Percentiles rank a stretch among this genome's conserved stretches.
These are phyloP conservation scores for Poecilobothrus nobilitatus DNA, from an alignment of 2,888 invertebrate species.

Conservation along the genomic window DNA sequence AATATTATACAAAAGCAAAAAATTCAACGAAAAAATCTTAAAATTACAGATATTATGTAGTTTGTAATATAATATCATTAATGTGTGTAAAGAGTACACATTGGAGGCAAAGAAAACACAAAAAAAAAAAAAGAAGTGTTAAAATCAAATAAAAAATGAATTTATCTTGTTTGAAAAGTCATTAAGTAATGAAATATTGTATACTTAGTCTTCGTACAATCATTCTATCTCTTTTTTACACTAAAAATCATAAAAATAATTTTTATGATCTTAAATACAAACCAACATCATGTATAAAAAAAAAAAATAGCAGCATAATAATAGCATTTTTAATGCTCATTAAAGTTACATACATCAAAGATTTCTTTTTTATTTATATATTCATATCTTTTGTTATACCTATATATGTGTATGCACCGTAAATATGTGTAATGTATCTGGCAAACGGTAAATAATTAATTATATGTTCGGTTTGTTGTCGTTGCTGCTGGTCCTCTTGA, in stretches of 20 bases:
- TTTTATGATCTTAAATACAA: not conserved
- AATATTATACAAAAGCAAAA: too few relatives aligned
- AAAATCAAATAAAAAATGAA: constrained; percentile 1
- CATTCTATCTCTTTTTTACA: not conserved
- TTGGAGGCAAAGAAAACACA: too few relatives aligned
- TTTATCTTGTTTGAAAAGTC: constrained; percentile 6
- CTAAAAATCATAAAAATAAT: not conserved
- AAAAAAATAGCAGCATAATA: not conserved
- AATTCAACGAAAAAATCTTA: too few relatives aligned
- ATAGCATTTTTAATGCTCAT: constrained; percentile 4
- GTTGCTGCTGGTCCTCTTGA: not conserved
- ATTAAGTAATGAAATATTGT: constrained; percentile 4
- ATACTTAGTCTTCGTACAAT: not conserved
- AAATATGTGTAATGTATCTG: not conserved
- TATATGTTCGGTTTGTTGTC: not conserved
- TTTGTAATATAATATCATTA: too few relatives aligned
- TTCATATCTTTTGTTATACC: not conserved
- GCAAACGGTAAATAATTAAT: constrained; percentile 4
- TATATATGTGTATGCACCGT: not conserved
- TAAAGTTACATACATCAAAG: not conserved
- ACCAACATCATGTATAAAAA: not conserved
- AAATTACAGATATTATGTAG: too few relatives aligned
- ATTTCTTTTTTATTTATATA: not conserved
- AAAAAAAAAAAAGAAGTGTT: not conserved
- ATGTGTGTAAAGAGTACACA: too few relatives aligned